These are phyloP conservation scores for Caenorhabditis virilis DNA, from an alignment of 2,888 invertebrate species.

Conservation along the genomic window DNA sequence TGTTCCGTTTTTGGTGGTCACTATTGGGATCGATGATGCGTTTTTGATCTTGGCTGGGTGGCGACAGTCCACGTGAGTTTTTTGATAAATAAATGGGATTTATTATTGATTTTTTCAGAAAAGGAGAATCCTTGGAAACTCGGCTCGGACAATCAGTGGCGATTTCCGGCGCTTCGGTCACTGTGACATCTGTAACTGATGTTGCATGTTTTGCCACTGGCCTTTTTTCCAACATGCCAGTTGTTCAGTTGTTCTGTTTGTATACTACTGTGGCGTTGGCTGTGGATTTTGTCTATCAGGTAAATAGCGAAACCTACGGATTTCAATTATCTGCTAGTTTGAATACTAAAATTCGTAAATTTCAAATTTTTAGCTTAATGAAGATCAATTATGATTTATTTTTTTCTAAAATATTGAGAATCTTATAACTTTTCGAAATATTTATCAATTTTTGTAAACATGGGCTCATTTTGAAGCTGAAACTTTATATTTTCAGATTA, in stretches of 20 bases:
- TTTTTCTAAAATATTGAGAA: no score
- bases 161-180: constrained; percentile 55
- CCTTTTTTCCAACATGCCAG: constrained; percentile 64
- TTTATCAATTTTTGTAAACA: no score
- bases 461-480: no score
- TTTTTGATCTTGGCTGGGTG: constrained; percentile 65
- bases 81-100: background rate
- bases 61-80: constrained; percentile 61
- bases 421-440: no score
- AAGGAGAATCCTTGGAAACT: constrained; percentile 45
- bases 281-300: constrained; percentile 65
- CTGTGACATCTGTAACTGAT: constrained; percentile 57
- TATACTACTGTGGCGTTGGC: constrained; percentile 63
- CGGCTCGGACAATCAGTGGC: constrained; percentile 49
- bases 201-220: constrained; percentile 66
- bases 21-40: constrained; percentile 67
- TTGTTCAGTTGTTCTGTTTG: constrained; percentile 64
- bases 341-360: no score
- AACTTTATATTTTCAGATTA: no score
- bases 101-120: no score
- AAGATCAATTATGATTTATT: no score
- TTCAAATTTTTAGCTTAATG: no score
- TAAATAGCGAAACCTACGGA: no score
- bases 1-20: constrained; percentile 64
- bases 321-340: no score